phyloP scores from a whole-genome alignment of 2,888 invertebrate species.

The Melanchra persicariae region DNA sequence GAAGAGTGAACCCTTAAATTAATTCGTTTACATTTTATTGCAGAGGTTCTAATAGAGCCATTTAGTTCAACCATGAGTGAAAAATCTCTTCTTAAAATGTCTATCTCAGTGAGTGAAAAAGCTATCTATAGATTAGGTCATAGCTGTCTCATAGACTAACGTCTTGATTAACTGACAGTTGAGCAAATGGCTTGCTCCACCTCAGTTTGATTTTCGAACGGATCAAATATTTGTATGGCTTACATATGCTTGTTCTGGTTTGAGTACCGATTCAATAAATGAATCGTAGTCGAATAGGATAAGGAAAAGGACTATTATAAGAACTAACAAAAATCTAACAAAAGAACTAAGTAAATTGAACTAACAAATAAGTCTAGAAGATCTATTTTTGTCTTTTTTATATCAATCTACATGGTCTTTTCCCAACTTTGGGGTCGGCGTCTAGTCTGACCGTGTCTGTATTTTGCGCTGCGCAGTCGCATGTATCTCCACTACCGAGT shows the following conservation, averaged over 20 bases:
- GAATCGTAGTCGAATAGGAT: neutral
- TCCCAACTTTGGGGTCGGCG: too few relatives aligned
- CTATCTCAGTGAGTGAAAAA: too few relatives aligned
- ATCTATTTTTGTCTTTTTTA: too few relatives aligned
- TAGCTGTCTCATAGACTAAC: neutral
- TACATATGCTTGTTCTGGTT: neutral
- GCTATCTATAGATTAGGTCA: neutral
- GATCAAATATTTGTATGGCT: conserved; percentile 28
- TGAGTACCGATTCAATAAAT: conserved; percentile 9
- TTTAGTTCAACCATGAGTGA: neutral
- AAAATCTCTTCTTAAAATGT: too few relatives aligned
- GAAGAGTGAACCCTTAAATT: neutral
- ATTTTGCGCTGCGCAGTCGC: too few relatives aligned
- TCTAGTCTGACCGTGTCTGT: too few relatives aligned
- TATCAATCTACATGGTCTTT: too few relatives aligned
- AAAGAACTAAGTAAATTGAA: too few relatives aligned
- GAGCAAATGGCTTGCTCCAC: neutral
- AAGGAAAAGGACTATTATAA: neutral
- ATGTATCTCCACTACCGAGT: too few relatives aligned
- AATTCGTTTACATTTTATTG: neutral
- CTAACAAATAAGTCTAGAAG: too few relatives aligned
- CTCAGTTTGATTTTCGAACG: conserved; percentile 11
- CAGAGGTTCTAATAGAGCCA: neutral
- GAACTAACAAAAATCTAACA: too few relatives aligned
- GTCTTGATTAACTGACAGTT: neutral